Evolutionary conservation across 2,888 invertebrate genomes (phyloP), one percentile per base, ranked within the genome.

Genomic region (Crioceris asparagi): DNA sequence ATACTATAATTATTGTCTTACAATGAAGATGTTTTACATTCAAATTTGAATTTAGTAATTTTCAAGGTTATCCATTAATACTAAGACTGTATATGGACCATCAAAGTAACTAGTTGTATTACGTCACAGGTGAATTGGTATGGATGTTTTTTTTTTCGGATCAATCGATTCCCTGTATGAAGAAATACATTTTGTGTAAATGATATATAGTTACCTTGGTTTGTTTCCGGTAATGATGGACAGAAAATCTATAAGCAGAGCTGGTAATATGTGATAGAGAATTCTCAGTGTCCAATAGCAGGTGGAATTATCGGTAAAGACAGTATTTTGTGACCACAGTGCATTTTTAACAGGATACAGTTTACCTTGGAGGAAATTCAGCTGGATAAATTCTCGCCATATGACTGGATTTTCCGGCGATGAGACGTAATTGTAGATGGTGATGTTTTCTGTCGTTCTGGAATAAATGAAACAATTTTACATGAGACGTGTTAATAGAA

Each of bases 371-470:
- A 61, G 59, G 48, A 72, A 45, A 43, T 73, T 74, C 3, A 68
- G 57, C 0, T 58, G 40, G 50, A 66, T 59, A 51, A 84, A 84
- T 30, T 80, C 71, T 0, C 68, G 72, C 93, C 93, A 96, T 0
- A 77, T 79, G 27, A 93, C 64, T 1, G 79, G 77, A 55, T 90
- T 87, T 41, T 83, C 74, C 2, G 71, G 69, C 0, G 87, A 83
- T 1, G 91, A 84, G 2, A 90, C 84, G 60, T 80, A 87, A 65
- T 93, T 92, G 67, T 83, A 92, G 29, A 92, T 77, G 0, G 77
- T 69, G 1, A 58, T 49, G 32, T 55, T 48, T 17, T 49, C 44
- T 3, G 41, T 12, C 5, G 27, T 27, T 15, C 27, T 27, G 7
- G 27, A 27, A 27, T 14, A 30, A n/a, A 30, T n/a, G 23, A 23